Conservation (phyloP, 2,888 invertebrate genomes). For the Corythucha ciliata region DNA sequence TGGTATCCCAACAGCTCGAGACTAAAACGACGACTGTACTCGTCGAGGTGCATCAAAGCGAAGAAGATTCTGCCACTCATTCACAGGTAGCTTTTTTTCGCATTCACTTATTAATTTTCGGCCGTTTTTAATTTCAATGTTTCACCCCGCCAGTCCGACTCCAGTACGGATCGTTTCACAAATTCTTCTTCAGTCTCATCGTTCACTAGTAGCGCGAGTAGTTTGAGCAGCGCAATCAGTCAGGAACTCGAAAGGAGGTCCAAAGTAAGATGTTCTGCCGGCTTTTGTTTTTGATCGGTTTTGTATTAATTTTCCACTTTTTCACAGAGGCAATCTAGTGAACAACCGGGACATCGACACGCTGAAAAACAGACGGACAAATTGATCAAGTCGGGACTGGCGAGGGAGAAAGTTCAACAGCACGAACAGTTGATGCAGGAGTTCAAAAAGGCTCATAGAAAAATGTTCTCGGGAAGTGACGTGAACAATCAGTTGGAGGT, state of each 20-base stretch:
- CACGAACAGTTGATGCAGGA: conserved; percentile 78
- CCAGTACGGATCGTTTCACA: conserved; percentile 30
- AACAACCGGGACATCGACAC: neutral
- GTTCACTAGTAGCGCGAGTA: conserved; percentile 41
- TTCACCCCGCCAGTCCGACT: conserved; percentile 31
- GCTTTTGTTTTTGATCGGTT: no score
- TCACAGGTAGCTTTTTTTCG: conserved; percentile 40
- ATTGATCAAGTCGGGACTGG: conserved; percentile 39
- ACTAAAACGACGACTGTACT: conserved; percentile 56
- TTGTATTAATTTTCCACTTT: no score
- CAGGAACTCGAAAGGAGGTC: conserved; percentile 59
- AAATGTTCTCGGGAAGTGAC: conserved; percentile 55
- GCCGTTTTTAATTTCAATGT: no score
- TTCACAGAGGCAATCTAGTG: conserved; percentile 20
- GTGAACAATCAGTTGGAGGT: neutral
- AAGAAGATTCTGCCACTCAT: conserved; percentile 40
- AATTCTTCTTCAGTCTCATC: conserved; percentile 34
- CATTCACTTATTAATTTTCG: no score
- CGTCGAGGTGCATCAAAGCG: conserved; percentile 63
- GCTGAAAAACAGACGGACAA: conserved; percentile 22
- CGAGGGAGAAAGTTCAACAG: conserved; percentile 55
- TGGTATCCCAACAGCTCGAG: conserved; percentile 44
- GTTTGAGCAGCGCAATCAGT: conserved; percentile 59
- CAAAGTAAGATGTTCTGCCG: conserved; percentile 52
- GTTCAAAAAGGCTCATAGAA: conserved; percentile 76